Percentiles rank a stretch among this genome's conserved stretches.
phyloP scores from a whole-genome alignment of 2,113 vertebrate species.

The Dunckerocampus dactyliophorus region DNA sequence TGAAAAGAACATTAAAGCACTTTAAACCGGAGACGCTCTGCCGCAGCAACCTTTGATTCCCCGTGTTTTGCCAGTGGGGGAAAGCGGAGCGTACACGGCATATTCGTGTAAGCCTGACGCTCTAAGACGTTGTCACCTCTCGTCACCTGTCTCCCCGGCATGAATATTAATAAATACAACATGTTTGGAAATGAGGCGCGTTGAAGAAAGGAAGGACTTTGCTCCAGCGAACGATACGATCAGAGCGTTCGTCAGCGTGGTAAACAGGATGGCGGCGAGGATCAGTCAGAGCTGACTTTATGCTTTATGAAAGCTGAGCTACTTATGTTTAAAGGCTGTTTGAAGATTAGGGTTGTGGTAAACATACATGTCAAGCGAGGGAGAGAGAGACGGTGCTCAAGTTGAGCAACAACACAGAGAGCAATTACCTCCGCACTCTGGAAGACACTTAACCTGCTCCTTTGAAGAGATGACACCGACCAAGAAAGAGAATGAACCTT shows the following conservation, averaged over 20 bases:
- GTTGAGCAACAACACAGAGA: conserved; percentile 51
- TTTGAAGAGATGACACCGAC: conserved; percentile 32
- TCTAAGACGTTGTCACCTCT: conserved; percentile 50
- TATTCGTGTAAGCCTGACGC: conserved; percentile 48
- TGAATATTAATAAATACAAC: conserved; percentile 70
- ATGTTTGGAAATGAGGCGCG: conserved; percentile 55
- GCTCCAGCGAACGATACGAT: conserved; percentile 59
- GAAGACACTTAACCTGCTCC: conserved; percentile 55
- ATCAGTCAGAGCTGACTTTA: conserved; percentile 75
- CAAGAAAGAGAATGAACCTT: conserved; percentile 20
- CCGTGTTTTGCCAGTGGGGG: conserved; percentile 41
- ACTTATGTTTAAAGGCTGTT: conserved; percentile 78
- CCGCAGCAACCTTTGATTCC: conserved; percentile 56
- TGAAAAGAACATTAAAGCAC: conserved; percentile 41
- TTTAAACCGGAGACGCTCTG: conserved; percentile 42
- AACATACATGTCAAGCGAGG: conserved; percentile 69
- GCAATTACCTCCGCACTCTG: conserved; percentile 55
- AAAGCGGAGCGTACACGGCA: conserved; percentile 30
- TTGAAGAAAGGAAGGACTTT: conserved; percentile 51
- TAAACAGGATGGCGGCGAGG: conserved; percentile 74
- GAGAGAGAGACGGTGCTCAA: conserved; percentile 57
- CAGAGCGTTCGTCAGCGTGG: conserved; percentile 61
- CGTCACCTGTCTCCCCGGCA: conserved; percentile 56
- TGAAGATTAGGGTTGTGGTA: conserved; percentile 75
- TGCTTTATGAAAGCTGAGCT: conserved; percentile 75